These are phyloP conservation scores for Stratiomys singularior DNA, from an alignment of 2,888 invertebrate species.

Conservation along the genomic window DNA sequence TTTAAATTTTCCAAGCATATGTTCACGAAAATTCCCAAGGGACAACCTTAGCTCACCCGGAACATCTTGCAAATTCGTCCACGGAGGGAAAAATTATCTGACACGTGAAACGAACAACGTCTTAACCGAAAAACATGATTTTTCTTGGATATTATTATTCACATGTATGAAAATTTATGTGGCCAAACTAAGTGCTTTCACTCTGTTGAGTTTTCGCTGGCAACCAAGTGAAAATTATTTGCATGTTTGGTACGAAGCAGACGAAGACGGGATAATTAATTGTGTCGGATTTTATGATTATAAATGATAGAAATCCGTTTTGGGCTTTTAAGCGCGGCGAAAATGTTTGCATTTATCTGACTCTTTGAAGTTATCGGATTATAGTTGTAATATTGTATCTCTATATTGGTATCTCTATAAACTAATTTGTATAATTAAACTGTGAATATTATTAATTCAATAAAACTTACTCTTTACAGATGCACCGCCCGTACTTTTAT, in stretches of 20 bases:
- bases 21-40: too few relatives aligned
- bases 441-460: too few relatives aligned
- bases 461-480: constrained; percentile 66
- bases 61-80: too few relatives aligned
- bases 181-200: neutral
- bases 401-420: too few relatives aligned
- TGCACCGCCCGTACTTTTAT: constrained; percentile 79
- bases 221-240: neutral
- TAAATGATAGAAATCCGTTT: neutral
- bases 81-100: too few relatives aligned
- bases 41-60: too few relatives aligned
- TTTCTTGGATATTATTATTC: neutral
- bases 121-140: neutral
- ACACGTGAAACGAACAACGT: too few relatives aligned
- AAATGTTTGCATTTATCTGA: too few relatives aligned
- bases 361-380: too few relatives aligned
- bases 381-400: too few relatives aligned
- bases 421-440: too few relatives aligned
- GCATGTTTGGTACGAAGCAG: neutral
- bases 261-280: neutral
- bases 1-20: too few relatives aligned
- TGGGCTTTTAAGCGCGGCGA: neutral
- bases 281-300: neutral
- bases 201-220: neutral
- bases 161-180: neutral